Evolutionary conservation across 2,888 invertebrate species (phyloP).

Genomic region (Odontocerum albicorne): DNA sequence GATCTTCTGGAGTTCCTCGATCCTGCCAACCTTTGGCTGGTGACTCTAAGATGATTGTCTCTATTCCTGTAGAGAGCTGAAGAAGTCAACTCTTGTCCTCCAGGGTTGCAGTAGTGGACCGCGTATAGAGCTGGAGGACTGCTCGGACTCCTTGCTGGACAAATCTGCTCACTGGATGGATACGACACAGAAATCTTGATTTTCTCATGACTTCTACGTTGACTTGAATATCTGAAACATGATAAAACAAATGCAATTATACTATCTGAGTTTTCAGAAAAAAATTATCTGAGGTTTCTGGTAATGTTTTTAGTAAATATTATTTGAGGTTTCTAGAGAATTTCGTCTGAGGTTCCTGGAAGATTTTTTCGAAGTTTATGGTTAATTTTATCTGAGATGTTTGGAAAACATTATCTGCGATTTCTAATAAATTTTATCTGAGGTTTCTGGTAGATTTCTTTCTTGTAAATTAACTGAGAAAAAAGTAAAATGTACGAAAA

Average conservation of each 20-base stretch:
- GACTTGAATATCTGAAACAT: conserved; percentile 59
- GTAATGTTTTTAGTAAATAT: not conserved
- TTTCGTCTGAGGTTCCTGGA: too few species aligned
- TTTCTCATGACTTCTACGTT: conserved; percentile 69
- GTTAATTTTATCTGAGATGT: too few species aligned
- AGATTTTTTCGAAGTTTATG: too few species aligned
- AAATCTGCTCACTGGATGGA: conserved; percentile 75
- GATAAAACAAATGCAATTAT: too few species aligned
- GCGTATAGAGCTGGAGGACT: conserved; percentile 59
- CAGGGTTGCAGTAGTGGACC: conserved; percentile 66
- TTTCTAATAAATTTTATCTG: too few species aligned
- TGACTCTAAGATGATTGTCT: conserved; percentile 63
- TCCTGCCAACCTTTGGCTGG: conserved; percentile 39
- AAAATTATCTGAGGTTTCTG: not conserved
- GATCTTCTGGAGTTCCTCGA: conserved; percentile 45
- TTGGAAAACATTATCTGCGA: too few species aligned
- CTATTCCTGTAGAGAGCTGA: conserved; percentile 49
- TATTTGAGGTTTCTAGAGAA: too few species aligned
- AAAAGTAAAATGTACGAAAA: too few species aligned
- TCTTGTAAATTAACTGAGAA: too few species aligned
- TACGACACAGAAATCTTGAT: conserved; percentile 86
- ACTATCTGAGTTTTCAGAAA: too few species aligned
- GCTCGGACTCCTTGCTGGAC: conserved; percentile 47
- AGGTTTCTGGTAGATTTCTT: too few species aligned
- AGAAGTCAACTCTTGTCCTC: conserved; percentile 64